Percentiles rank a stretch among this genome's conserved stretches.
Evolutionary conservation across 2,888 invertebrate genomes (phyloP).

Genomic region (Oscheius onirici): DNA sequence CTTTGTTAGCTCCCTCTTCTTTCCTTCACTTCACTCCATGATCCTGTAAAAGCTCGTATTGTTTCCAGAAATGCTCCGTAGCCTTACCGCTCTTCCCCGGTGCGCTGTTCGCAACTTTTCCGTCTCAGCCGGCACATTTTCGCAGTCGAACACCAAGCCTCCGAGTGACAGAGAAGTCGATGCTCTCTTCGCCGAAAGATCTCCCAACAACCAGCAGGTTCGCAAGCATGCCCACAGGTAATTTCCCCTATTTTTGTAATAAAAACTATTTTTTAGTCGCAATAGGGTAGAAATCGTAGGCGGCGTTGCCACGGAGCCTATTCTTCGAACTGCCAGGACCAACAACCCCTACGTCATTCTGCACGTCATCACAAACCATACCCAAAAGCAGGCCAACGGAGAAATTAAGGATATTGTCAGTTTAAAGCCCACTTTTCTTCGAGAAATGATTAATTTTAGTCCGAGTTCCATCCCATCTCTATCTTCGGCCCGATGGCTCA

Average conservation of each 20-base stretch:
- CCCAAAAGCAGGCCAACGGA: conserved; percentile 37
- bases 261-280: conserved; percentile 37
- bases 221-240: conserved; percentile 43
- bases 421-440: background rate
- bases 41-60: no score
- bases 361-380: conserved; percentile 61
- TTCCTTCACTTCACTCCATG: no score
- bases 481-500: conserved; percentile 58
- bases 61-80: conserved; percentile 39
- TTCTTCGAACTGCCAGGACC: conserved; percentile 45
- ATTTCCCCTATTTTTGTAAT: background rate
- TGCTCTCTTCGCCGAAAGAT: conserved; percentile 48
- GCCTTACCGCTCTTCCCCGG: conserved; percentile 36
- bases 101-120: conserved; percentile 38
- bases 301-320: conserved; percentile 58
- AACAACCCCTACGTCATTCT: conserved; percentile 55
- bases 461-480: conserved; percentile 54
- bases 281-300: conserved; percentile 65
- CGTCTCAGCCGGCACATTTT: conserved; percentile 31
- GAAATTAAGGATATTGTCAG: conserved; percentile 32
- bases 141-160: conserved; percentile 37
- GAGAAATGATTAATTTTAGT: conserved; percentile 30
- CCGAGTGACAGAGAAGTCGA: conserved; percentile 46
- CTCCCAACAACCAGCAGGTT: conserved; percentile 21
- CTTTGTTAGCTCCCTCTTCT: background rate